Percentiles rank a stretch among this genome's conserved stretches.
Conservation (phyloP, 2,113 vertebrate species). For the Myiopsitta monachus region DNA sequence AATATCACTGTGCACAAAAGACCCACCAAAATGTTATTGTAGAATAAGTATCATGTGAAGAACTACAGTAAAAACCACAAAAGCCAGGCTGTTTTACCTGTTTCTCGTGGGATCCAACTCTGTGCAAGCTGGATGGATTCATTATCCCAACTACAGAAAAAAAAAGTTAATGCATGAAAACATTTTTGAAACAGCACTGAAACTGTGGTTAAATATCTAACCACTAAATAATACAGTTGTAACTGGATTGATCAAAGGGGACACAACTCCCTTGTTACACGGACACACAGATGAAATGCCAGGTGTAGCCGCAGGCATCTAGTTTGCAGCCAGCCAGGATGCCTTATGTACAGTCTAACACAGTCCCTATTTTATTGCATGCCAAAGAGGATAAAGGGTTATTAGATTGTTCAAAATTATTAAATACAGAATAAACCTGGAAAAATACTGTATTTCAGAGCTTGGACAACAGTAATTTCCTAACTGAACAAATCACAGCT, state of each 20-base stretch:
- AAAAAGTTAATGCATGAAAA: not conserved
- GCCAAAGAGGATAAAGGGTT: not conserved
- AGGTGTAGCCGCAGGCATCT: not conserved
- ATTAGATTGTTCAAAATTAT: not conserved
- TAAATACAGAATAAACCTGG: not conserved
- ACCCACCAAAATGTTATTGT: not conserved
- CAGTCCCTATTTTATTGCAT: not conserved
- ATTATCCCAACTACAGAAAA: slow-evolving; percentile 87
- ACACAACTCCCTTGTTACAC: not conserved
- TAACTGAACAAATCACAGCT: not conserved
- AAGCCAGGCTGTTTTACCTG: slow-evolving; percentile 75
- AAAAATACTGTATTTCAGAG: not conserved
- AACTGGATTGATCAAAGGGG: not conserved
- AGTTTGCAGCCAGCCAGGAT: not conserved
- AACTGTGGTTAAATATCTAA: not conserved
- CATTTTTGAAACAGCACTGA: not conserved
- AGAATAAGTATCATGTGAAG: not conserved
- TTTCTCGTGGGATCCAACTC: slow-evolving; percentile 85
- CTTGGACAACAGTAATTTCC: not conserved
- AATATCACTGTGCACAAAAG: slow-evolving; percentile 86
- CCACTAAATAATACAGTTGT: not conserved
- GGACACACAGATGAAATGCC: not conserved
- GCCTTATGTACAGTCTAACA: not conserved
- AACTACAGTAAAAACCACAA: slow-evolving; percentile 32
- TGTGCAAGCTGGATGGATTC: slow-evolving; percentile 89